Conservation (phyloP, 2,888 invertebrate species). For the Cetonia aurata region DNA sequence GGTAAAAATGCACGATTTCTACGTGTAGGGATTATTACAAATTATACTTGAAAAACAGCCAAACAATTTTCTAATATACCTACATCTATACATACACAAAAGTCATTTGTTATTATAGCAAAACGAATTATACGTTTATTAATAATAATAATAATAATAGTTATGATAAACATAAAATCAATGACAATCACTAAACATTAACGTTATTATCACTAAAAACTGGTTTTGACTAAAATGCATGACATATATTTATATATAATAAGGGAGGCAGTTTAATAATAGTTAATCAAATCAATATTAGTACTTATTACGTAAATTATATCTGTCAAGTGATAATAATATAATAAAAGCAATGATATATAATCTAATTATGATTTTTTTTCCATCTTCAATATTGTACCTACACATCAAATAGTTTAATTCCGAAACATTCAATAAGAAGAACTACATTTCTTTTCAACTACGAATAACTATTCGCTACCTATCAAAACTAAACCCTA, state of each 20-base stretch:
- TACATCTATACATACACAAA: not conserved
- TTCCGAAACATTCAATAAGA: too few relatives aligned
- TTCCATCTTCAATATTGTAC: too few relatives aligned
- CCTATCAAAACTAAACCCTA: constrained; percentile 20
- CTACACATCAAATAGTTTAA: too few relatives aligned
- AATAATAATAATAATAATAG: constrained; percentile 26
- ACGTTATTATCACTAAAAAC: constrained; percentile 29
- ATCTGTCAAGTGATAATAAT: not conserved
- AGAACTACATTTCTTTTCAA: not conserved
- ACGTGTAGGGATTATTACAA: constrained; percentile 2
- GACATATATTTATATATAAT: constrained; percentile 11
- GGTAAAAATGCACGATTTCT: constrained; percentile 11
- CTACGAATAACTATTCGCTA: constrained; percentile 10
- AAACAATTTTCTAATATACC: constrained; percentile 8
- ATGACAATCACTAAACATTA: constrained; percentile 13
- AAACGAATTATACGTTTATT: not conserved
- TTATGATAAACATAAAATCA: constrained; percentile 22
- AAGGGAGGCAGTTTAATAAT: constrained; percentile 34
- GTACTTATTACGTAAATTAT: not conserved
- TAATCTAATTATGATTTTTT: not conserved
- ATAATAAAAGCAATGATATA: constrained; percentile 10
- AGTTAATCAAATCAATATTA: constrained; percentile 9
- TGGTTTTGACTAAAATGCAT: constrained; percentile 37
- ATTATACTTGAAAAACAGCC: constrained; percentile 34
- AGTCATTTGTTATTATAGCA: not conserved